Evolutionary conservation across 2,113 vertebrate genomes (phyloP).

Genomic region (Pachyramphus minor): DNA sequence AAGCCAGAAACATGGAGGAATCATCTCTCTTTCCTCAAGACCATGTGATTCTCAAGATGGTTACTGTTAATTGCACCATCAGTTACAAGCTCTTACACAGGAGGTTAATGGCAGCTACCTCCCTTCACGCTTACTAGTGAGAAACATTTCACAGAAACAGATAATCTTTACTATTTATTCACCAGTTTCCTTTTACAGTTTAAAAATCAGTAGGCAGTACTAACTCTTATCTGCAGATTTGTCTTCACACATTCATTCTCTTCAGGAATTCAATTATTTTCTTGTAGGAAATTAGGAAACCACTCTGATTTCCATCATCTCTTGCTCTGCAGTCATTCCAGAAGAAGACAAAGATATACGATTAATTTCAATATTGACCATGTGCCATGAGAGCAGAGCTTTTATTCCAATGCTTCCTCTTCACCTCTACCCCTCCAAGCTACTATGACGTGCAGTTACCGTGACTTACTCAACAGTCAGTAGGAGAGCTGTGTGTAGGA

Average conservation of each 20-base stretch:
- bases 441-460: fast-evolving
- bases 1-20: not conserved
- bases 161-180: not conserved
- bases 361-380: not conserved
- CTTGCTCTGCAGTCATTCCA: not conserved
- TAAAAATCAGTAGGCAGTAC: not conserved
- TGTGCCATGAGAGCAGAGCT: not conserved
- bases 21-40: not conserved
- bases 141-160: not conserved
- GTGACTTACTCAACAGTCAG: not conserved
- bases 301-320: not conserved
- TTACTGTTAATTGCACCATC: not conserved
- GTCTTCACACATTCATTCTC: not conserved
- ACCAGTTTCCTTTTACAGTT: not conserved
- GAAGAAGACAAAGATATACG: not conserved
- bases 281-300: not conserved
- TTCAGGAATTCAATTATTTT: not conserved
- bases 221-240: not conserved
- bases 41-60: not conserved
- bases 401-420: not conserved
- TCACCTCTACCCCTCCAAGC: not conserved
- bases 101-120: not conserved
- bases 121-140: not conserved
- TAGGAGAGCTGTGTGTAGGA: fast-evolving
- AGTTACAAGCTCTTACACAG: not conserved